These are phyloP conservation scores for Helostoma temminkii DNA, from an alignment of 2,797 vertebrate genomes.

Conservation along the genomic window DNA sequence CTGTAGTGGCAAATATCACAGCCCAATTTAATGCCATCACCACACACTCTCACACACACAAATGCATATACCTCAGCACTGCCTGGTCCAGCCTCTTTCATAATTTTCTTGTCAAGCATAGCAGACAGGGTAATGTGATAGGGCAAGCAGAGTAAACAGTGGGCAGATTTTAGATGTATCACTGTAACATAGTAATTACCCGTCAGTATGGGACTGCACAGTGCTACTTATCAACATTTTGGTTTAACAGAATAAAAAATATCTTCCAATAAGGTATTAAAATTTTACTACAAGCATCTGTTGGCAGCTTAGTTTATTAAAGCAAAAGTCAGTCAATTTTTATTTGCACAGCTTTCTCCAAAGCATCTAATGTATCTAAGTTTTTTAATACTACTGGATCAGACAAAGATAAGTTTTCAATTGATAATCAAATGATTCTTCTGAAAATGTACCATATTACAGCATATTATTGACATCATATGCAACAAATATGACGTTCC, in stretches of 20 bases:
- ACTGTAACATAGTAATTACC: constrained; percentile 67
- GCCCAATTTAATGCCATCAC: constrained; percentile 37
- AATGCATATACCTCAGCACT: constrained; percentile 26
- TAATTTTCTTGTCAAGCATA: constrained; percentile 69
- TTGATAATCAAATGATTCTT: neutral
- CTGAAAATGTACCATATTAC: neutral
- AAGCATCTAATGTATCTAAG: neutral
- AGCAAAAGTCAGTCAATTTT: constrained; percentile 15
- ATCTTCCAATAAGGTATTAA: constrained; percentile 65
- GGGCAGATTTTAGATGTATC: constrained; percentile 60
- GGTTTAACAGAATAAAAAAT: constrained; percentile 57
- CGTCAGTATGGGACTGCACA: constrained; percentile 32
- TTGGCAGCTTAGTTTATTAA: constrained; percentile 35
- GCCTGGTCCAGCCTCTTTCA: constrained; percentile 40
- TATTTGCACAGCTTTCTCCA: neutral
- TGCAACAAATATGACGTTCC: neutral
- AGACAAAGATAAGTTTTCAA: neutral
- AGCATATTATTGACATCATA: neutral
- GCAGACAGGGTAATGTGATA: constrained; percentile 56
- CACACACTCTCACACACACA: constrained; percentile 24
- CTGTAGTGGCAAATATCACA: constrained; percentile 47
- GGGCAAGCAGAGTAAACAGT: constrained; percentile 66
- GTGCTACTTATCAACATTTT: constrained; percentile 32
- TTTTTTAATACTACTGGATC: no score
- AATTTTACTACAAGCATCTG: constrained; percentile 57